These are phyloP conservation scores for Chironomus tepperi DNA, from an alignment of 1,140 invertebrate genomes.

Conservation along the genomic window DNA sequence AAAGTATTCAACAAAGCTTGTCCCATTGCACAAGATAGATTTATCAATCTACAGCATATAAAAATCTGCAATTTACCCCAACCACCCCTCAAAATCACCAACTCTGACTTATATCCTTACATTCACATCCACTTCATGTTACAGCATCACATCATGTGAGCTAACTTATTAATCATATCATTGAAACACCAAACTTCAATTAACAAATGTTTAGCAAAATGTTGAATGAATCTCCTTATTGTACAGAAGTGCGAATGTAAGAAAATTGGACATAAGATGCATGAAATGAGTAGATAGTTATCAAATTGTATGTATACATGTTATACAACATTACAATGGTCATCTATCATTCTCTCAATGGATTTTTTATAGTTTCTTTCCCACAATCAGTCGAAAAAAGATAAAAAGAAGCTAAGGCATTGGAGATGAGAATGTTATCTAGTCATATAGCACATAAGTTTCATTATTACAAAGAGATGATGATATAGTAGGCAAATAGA, in stretches of 20 bases:
- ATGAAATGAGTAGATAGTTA: too few relatives aligned
- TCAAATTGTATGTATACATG: background rate
- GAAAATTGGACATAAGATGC: background rate
- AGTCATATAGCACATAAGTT: background rate
- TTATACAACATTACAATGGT: constrained; percentile 2
- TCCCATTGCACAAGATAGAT: too few relatives aligned
- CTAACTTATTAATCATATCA: background rate
- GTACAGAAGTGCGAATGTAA: background rate
- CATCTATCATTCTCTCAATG: constrained; percentile 12
- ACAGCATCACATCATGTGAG: background rate
- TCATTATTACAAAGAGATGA: background rate
- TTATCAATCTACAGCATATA: too few relatives aligned
- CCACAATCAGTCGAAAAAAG: background rate
- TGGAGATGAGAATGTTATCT: background rate
- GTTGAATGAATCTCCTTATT: background rate
- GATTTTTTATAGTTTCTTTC: background rate
- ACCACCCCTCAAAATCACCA: too few relatives aligned
- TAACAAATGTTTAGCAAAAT: background rate
- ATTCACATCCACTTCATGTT: too few relatives aligned
- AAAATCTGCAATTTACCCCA: too few relatives aligned
- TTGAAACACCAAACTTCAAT: background rate
- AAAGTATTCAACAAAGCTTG: too few relatives aligned
- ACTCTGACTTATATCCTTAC: too few relatives aligned
- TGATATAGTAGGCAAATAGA: background rate
- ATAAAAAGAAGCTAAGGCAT: background rate